Percentiles rank a stretch among this genome's conserved stretches.
Conservation (phyloP, 2,113 vertebrate genomes). For the Nerophis lumbriciformis region DNA sequence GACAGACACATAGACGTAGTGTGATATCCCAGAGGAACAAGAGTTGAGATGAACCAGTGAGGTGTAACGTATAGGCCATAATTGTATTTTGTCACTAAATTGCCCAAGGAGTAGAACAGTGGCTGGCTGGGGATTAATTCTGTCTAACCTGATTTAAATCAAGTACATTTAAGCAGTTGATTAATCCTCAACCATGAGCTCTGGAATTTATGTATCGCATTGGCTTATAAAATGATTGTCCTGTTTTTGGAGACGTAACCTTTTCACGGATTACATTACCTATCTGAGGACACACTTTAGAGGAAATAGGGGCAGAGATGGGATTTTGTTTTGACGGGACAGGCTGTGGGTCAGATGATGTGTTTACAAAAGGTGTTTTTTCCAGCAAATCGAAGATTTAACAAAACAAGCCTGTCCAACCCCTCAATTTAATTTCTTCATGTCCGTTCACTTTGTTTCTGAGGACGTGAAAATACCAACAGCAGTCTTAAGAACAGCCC, state of each 20-base stretch:
- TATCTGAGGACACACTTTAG: slow-evolving; percentile 52
- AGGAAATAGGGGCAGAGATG: slow-evolving; percentile 26
- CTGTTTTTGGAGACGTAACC: slow-evolving; percentile 64
- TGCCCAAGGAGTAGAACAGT: slow-evolving; percentile 65
- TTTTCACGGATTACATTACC: slow-evolving; percentile 67
- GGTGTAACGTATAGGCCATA: slow-evolving; percentile 66
- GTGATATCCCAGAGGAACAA: slow-evolving; percentile 35
- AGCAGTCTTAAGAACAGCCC: too few species aligned
- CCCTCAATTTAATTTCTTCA: too few species aligned
- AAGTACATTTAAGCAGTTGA: slow-evolving; percentile 68
- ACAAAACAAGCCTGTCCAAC: neutral
- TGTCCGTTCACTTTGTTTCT: too few species aligned
- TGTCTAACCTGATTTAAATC: slow-evolving; percentile 70
- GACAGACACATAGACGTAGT: slow-evolving; percentile 24
- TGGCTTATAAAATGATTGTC: slow-evolving; percentile 69
- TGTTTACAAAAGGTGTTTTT: slow-evolving; percentile 25
- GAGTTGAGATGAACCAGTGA: slow-evolving; percentile 59
- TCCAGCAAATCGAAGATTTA: neutral
- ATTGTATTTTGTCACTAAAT: slow-evolving; percentile 75
- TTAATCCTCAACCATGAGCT: slow-evolving; percentile 73
- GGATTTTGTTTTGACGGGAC: slow-evolving; percentile 16
- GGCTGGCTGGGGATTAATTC: slow-evolving; percentile 68
- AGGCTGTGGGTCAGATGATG: slow-evolving; percentile 31
- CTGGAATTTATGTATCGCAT: slow-evolving; percentile 70
- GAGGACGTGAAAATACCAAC: too few species aligned